phyloP scores from a whole-genome alignment of 1,140 invertebrate genomes.

The Drosophila sechellia region DNA sequence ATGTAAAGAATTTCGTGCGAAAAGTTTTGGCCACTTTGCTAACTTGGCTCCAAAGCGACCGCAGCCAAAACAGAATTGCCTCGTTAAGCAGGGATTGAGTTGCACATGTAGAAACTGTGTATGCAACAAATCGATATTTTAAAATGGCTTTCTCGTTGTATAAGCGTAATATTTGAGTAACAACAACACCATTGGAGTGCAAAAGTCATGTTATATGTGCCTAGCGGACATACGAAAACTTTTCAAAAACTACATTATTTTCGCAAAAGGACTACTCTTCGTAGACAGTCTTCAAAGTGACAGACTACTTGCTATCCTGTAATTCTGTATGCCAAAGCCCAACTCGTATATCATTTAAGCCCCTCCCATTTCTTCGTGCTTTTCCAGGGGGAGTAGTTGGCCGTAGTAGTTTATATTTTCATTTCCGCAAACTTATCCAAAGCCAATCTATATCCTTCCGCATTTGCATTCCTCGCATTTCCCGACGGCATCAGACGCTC shows the following conservation, averaged over 20 bases:
- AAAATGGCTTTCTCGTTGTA: slow-evolving; percentile 3
- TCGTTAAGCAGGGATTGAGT: slow-evolving; percentile 33
- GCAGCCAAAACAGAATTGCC: slow-evolving; percentile 43
- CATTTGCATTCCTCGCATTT: slow-evolving; percentile 44
- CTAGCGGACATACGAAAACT: too few relatives aligned
- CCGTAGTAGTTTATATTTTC: slow-evolving; percentile 28
- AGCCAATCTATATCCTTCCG: slow-evolving; percentile 32
- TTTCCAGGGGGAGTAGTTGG: neutral
- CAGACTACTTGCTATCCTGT: too few relatives aligned
- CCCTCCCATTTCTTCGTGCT: neutral
- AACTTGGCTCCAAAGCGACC: slow-evolving; percentile 40
- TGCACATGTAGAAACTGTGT: slow-evolving; percentile 15
- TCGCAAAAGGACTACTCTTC: too few relatives aligned
- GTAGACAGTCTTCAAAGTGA: too few relatives aligned
- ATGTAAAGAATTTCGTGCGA: slow-evolving; percentile 27
- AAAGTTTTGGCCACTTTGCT: slow-evolving; percentile 12
- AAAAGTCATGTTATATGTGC: too few relatives aligned
- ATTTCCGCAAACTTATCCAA: slow-evolving; percentile 41
- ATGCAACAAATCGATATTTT: slow-evolving; percentile 29
- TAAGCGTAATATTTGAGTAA: neutral
- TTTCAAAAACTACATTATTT: too few relatives aligned
- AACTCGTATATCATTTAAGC: too few relatives aligned
- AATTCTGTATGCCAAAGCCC: neutral
- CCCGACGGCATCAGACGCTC: slow-evolving; percentile 44
- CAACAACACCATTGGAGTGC: too few relatives aligned